Evolutionary conservation across 2,797 vertebrate species (phyloP).

Genomic region (Oryzias sinensis): DNA sequence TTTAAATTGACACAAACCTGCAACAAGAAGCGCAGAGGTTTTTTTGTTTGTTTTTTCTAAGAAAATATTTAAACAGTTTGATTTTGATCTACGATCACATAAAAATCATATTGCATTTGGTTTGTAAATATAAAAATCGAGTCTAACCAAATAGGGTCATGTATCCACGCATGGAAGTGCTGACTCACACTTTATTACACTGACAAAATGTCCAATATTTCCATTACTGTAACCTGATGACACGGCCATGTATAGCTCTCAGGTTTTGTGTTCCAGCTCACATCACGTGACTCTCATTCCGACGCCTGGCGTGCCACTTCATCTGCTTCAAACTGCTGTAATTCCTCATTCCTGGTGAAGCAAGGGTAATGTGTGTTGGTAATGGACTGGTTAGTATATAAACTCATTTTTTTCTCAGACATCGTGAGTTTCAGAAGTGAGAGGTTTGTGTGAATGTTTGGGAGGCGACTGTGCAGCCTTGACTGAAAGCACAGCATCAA

Average conservation of each 20-base stretch:
- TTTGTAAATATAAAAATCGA: too few relatives aligned
- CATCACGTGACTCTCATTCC: constrained; percentile 58
- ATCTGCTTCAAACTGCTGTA: constrained; percentile 44
- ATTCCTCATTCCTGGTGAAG: constrained; percentile 54
- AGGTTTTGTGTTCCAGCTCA: constrained; percentile 25
- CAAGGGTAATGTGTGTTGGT: constrained; percentile 42
- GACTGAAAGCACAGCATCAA: constrained; percentile 6
- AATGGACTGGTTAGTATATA: constrained; percentile 42
- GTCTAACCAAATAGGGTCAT: neutral
- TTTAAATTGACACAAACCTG: too few relatives aligned
- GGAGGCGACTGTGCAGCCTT: constrained; percentile 12
- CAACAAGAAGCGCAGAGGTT: too few relatives aligned
- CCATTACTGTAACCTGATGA: constrained; percentile 32
- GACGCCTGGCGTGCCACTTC: constrained; percentile 45
- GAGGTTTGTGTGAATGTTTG: constrained; percentile 9
- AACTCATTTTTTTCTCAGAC: constrained; percentile 30
- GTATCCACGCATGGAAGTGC: constrained; percentile 3
- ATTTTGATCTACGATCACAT: too few relatives aligned
- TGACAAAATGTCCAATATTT: constrained; percentile 33
- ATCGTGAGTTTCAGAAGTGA: constrained; percentile 17
- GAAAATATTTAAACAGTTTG: too few relatives aligned
- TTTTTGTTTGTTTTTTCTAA: too few relatives aligned
- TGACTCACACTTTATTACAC: constrained; percentile 12
- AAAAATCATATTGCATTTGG: too few relatives aligned
- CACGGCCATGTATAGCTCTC: constrained; percentile 21